Conservation (phyloP, 2,888 invertebrate genomes). For the Atrina japonica region DNA sequence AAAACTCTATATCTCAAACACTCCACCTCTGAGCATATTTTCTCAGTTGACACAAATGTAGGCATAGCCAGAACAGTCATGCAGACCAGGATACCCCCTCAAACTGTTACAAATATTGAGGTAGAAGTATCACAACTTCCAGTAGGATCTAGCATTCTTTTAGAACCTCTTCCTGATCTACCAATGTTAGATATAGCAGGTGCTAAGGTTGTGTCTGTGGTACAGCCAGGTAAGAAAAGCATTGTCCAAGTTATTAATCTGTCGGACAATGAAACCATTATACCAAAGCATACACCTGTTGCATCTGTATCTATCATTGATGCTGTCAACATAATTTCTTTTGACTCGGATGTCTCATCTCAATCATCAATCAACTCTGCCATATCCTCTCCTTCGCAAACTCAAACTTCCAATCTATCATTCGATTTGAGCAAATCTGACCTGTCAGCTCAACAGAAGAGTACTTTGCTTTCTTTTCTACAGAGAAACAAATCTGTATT, state of each 20-base stretch:
- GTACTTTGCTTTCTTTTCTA: background rate
- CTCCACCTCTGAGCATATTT: background rate
- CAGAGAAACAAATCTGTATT: conserved; percentile 6
- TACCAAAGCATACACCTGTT: background rate
- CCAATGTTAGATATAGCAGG: conserved; percentile 9
- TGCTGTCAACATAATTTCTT: background rate
- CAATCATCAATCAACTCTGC: background rate
- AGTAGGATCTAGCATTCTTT: background rate
- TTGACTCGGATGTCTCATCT: background rate
- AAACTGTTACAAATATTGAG: background rate
- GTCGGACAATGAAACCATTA: background rate
- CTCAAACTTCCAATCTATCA: background rate
- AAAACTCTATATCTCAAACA: conserved; percentile 3
- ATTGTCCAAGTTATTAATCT: conserved; percentile 1
- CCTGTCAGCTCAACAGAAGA: background rate
- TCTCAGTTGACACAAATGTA: conserved; percentile 14
- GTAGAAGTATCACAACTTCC: conserved; percentile 3
- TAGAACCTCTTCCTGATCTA: conserved; percentile 8
- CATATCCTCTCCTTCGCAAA: background rate
- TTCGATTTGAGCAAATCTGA: background rate
- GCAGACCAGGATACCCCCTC: background rate
- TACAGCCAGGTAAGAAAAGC: background rate
- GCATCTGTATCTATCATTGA: background rate
- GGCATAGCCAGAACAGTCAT: conserved; percentile 1
- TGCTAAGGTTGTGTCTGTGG: background rate